A percentile compares a stretch with the other conserved stretches of the same genome.
These are phyloP conservation scores for Hypocryptadius cinnamomeus DNA, from an alignment of 2,113 vertebrate species.

Conservation along the genomic window DNA sequence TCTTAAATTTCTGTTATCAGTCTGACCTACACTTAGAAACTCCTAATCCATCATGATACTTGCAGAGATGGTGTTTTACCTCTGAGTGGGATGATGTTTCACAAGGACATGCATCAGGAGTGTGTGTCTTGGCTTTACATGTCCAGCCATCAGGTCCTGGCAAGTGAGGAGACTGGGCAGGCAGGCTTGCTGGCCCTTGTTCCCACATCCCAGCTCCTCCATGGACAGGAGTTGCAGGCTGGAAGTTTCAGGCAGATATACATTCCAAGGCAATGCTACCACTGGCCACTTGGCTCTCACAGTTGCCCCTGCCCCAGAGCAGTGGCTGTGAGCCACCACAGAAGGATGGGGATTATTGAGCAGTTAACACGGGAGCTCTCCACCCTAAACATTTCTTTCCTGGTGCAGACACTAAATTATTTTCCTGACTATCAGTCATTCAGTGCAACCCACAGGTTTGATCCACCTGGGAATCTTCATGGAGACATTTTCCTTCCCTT, in stretches of 20 bases:
- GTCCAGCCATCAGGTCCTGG: not conserved
- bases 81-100: not conserved
- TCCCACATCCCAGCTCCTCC: not conserved
- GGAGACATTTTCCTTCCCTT: not conserved
- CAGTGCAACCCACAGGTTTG: not conserved
- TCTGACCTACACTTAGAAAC: not conserved
- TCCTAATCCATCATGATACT: not conserved
- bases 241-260: not conserved
- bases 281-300: not conserved
- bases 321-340: not conserved
- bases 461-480: not conserved
- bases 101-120: fast-evolving
- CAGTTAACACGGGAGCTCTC: not conserved
- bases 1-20: not conserved
- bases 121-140: not conserved
- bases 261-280: not conserved
- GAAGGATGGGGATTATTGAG: not conserved
- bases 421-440: not conserved
- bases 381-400: not conserved
- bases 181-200: not conserved
- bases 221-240: not conserved
- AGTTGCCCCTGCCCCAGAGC: not conserved
- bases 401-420: not conserved
- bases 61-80: not conserved
- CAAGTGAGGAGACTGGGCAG: not conserved